phyloP scores from a whole-genome alignment of 1,140 invertebrate species.

The Drosophila melanica region DNA sequence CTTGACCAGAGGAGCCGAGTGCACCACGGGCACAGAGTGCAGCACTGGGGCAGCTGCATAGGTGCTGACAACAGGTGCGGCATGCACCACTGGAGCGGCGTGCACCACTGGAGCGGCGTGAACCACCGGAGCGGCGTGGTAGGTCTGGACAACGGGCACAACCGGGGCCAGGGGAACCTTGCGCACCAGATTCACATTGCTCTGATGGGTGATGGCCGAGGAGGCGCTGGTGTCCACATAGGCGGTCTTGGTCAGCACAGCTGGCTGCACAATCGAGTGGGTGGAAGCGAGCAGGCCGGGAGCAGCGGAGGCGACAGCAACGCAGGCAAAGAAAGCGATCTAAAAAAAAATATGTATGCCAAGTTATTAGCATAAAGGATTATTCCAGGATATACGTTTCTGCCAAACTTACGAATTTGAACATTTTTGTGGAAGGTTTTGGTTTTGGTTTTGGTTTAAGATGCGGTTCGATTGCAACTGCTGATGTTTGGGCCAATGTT shows the following conservation, averaged over 20 bases:
- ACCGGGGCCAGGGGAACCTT: constrained; percentile 59
- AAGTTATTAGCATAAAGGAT: background rate
- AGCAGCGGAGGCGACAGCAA: constrained; percentile 72
- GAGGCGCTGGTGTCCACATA: constrained; percentile 73
- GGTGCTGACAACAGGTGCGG: constrained; percentile 60
- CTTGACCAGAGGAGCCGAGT: constrained; percentile 55
- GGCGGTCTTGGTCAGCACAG: constrained; percentile 68
- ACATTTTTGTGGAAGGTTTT: constrained; percentile 68
- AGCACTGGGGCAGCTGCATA: constrained; percentile 72
- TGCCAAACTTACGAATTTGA: constrained; percentile 74
- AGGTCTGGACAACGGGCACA: constrained; percentile 54
- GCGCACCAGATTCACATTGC: constrained; percentile 77
- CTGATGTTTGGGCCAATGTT: constrained; percentile 45
- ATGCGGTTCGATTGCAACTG: constrained; percentile 71
- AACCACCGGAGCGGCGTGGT: constrained; percentile 21
- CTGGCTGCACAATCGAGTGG: constrained; percentile 70
- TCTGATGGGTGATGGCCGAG: constrained; percentile 85
- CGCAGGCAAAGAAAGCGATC: constrained; percentile 70
- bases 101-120: constrained; percentile 58
- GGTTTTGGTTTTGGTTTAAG: constrained; percentile 39
- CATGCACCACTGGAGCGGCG: constrained; percentile 32
- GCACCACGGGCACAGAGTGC: constrained; percentile 53
- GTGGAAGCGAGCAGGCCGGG: constrained; percentile 71
- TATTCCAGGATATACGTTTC: background rate
- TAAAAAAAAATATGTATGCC: constrained; percentile 10